Conservation (phyloP, 1,140 invertebrate genomes). For the Nephotettix cincticeps region DNA sequence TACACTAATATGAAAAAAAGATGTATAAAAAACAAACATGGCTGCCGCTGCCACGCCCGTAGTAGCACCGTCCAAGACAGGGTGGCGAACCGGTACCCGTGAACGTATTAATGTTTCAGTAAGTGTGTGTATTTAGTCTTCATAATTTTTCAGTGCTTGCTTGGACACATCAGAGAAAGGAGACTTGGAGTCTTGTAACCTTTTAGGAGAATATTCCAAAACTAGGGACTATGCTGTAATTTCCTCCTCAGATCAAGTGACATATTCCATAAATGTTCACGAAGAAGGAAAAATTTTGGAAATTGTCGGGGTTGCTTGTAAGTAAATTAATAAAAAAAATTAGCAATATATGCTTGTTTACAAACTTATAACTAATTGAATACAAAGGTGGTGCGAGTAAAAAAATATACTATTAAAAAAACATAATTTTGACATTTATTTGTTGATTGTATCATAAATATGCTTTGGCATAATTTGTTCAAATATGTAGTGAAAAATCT, state of each 20-base stretch:
- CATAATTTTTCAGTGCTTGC: slow-evolving; percentile 71
- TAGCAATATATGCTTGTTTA: background rate
- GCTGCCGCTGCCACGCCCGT: too few species aligned
- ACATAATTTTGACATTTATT: too few species aligned
- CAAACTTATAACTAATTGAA: background rate
- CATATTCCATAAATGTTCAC: slow-evolving; percentile 90
- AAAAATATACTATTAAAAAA: too few species aligned
- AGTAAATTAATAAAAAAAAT: slow-evolving; percentile 50
- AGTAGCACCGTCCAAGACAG: too few species aligned
- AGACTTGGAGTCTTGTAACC: slow-evolving; percentile 68
- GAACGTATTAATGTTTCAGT: too few species aligned
- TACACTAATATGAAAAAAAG: too few species aligned
- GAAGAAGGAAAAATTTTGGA: slow-evolving; percentile 90
- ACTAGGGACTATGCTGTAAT: slow-evolving; percentile 80
- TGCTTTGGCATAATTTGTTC: background rate
- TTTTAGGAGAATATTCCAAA: slow-evolving; percentile 82
- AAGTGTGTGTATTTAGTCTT: too few species aligned
- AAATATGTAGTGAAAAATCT: background rate
- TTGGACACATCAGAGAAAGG: slow-evolving; percentile 86
- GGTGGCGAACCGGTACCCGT: too few species aligned
- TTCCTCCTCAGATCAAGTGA: slow-evolving; percentile 77
- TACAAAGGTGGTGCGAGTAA: too few species aligned
- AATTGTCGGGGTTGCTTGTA: slow-evolving; percentile 91
- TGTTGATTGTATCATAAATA: too few species aligned
- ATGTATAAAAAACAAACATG: too few species aligned